phyloP scores from a whole-genome alignment of 2,797 vertebrate species.

The Simalia tracyae region DNA sequence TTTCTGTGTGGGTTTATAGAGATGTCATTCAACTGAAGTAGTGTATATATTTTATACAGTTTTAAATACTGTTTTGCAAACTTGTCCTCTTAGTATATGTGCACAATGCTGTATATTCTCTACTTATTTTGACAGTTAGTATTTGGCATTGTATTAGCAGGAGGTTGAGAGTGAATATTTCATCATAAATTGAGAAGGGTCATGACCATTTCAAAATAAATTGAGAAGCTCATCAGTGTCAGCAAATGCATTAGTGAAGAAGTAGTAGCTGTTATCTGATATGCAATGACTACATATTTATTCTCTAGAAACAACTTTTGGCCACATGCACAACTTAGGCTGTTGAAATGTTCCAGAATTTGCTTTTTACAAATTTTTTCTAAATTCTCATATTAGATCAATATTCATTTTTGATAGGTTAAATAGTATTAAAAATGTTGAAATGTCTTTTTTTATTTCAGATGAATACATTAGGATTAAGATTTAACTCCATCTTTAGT shows the following conservation, averaged over 20 bases:
- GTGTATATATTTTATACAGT: background rate
- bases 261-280: slow-evolving; percentile 24
- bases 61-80: background rate
- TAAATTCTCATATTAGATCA: background rate
- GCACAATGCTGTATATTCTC: background rate
- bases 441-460: too few species aligned
- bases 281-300: slow-evolving; percentile 41
- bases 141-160: background rate
- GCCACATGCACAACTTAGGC: slow-evolving; percentile 51
- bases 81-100: background rate
- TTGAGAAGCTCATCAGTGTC: background rate
- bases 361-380: slow-evolving; percentile 44
- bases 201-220: slow-evolving; percentile 1
- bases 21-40: background rate
- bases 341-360: slow-evolving; percentile 52
- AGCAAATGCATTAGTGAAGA: slow-evolving; percentile 39
- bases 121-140: background rate
- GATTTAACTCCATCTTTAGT: background rate
- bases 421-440: too few species aligned
- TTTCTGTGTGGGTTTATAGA: background rate
- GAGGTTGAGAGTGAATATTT: slow-evolving; percentile 8
- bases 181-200: background rate
- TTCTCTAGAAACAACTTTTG: slow-evolving; percentile 45
- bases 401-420: background rate
- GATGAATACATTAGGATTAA: too few species aligned